Percentiles rank a stretch among this genome's conserved stretches.
Conservation (phyloP, 2,888 invertebrate species). For the Oscheius onirici region DNA sequence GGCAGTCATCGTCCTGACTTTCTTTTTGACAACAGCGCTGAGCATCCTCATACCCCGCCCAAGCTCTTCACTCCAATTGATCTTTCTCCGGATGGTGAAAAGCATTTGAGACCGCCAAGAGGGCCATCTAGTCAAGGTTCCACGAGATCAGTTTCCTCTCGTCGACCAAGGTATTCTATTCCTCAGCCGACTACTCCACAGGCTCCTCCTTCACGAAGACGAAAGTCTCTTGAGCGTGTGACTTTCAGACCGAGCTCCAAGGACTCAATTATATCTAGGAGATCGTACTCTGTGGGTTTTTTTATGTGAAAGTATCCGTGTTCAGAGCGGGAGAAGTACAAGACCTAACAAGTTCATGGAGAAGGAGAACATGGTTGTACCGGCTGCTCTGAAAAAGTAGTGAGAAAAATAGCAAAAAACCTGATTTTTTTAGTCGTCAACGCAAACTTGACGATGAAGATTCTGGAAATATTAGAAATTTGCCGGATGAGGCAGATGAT, state of each 20-base stretch:
- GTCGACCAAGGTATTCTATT: conserved; percentile 14
- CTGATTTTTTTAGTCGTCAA: conserved; percentile 9
- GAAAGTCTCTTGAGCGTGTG: neutral
- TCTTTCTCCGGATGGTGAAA: neutral
- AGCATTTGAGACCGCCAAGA: neutral
- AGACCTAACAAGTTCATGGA: conserved; percentile 52
- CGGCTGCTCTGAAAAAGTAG: conserved; percentile 49
- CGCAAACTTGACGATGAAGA: conserved; percentile 11
- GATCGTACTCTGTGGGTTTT: neutral
- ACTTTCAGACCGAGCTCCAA: conserved; percentile 25
- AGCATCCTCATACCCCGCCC: neutral
- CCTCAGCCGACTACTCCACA: conserved; percentile 7
- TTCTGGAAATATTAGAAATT: conserved; percentile 10
- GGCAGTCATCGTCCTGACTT: neutral
- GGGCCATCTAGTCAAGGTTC: conserved; percentile 6
- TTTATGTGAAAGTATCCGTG: neutral
- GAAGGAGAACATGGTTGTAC: conserved; percentile 61
- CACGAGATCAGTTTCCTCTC: neutral
- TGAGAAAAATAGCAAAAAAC: neutral
- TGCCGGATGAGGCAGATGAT: conserved; percentile 11
- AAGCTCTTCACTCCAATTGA: conserved; percentile 8
- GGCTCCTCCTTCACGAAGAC: conserved; percentile 13
- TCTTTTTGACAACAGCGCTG: neutral
- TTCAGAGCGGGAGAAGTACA: neutral
- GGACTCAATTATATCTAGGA: conserved; percentile 25